Evolutionary conservation across 2,888 invertebrate species (phyloP), one percentile per base, ranked within the genome.

Genomic region (Trichopria drosophilae): DNA sequence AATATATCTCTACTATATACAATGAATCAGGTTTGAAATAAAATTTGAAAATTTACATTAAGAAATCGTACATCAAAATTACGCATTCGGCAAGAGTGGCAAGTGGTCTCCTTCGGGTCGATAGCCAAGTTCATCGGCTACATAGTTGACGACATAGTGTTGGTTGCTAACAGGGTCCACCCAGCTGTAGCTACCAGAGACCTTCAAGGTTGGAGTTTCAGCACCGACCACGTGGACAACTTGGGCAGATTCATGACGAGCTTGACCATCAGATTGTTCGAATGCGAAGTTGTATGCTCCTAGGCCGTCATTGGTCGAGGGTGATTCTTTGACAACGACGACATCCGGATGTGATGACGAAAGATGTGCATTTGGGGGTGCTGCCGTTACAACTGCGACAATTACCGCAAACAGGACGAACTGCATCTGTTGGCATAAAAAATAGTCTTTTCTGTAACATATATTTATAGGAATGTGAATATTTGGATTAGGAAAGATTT

Each of bases 81-180:
- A n/a, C n/a, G n/a, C n/a, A n/a, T n/a, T n/a, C n/a, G n/a, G n/a
- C n/a, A n/a, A n/a, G n/a, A n/a, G n/a, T n/a, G 52, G 54, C 9
- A 52, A 26, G 46, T 66, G 65, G 12, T 40, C 63, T 12, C 63
- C 65, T 20, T 46, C 47, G 12, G 63, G 62, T 18, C 55, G 62
- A 62, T 60, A 65, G 18, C 64, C 64, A 20, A 58, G 59, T 39
- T 63, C 60, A 46, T 66, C 65, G 32, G 65, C 67, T 37, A 55
- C 56, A 49, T 67, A 66, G n/a, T 45, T 60, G 12, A 67, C 53
- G 15, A 55, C 53, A 56, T 55, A 65, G 15, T 40, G 48, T 26
- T 61, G 60, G 26, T 48, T 55, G 42, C 60, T 59, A 3, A 10
- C 52, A 3, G 66, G 64, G 22, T 66, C 65, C 19, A 65, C 61